Percentiles rank a stretch among this genome's conserved stretches.
These are phyloP conservation scores for Agriotes lineatus DNA, from an alignment of 2,888 invertebrate species.

Conservation along the genomic window DNA sequence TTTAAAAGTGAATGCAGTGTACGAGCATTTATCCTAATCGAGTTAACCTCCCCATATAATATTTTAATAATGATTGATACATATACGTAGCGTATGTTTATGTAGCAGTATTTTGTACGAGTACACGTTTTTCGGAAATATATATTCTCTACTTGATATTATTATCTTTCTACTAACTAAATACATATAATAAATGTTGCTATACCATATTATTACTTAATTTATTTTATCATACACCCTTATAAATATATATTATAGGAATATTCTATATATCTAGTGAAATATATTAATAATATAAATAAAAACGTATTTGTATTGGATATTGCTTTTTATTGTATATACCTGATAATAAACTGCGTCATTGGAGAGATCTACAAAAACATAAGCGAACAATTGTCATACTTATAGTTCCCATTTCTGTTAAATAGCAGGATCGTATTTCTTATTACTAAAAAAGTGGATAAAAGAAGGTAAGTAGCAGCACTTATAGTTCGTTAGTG, in stretches of 20 bases:
- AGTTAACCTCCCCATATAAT: constrained; percentile 63
- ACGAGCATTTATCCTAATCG: constrained; percentile 57
- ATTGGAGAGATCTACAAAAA: too few relatives aligned
- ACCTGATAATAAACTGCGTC: too few relatives aligned
- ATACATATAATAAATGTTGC: constrained; percentile 66
- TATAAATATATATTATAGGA: constrained; percentile 63
- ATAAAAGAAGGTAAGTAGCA: too few relatives aligned
- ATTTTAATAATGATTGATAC: constrained; percentile 60
- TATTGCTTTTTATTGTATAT: constrained; percentile 44
- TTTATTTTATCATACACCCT: constrained; percentile 67
- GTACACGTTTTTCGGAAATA: constrained; percentile 67
- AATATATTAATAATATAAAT: constrained; percentile 67
- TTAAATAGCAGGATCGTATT: not conserved
- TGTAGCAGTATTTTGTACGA: constrained; percentile 67
- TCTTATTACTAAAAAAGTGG: too few relatives aligned
- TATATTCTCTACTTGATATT: constrained; percentile 65
- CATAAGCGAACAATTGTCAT: too few relatives aligned
- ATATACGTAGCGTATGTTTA: constrained; percentile 63
- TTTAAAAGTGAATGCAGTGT: constrained; percentile 60
- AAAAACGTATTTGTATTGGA: constrained; percentile 68
- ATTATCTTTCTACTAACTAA: constrained; percentile 66
- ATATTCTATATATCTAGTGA: constrained; percentile 66
- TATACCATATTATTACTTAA: constrained; percentile 66
- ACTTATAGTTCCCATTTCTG: not conserved
- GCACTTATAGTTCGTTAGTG: too few relatives aligned